These are phyloP conservation scores for Vollenhovia emeryi DNA, from an alignment of 1,140 invertebrate genomes.

Conservation along the genomic window DNA sequence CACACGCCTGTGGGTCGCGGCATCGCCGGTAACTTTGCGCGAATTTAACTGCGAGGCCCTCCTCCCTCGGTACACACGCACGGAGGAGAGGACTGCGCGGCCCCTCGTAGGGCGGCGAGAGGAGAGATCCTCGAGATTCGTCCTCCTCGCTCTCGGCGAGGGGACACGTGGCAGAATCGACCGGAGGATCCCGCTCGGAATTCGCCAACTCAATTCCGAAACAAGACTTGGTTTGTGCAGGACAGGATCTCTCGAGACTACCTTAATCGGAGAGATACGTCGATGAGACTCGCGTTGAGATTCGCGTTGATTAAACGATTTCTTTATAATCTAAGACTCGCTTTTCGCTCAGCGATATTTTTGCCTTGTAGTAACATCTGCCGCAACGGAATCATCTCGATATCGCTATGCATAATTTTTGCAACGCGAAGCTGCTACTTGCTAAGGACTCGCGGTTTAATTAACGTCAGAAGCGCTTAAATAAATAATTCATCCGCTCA, in stretches of 20 bases:
- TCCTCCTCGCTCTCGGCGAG: not conserved
- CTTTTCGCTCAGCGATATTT: not conserved
- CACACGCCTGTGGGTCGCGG: conserved; percentile 70
- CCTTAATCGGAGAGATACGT: not conserved
- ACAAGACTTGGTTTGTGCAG: not conserved
- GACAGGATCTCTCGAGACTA: not conserved
- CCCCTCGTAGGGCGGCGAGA: not conserved
- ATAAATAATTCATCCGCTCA: not conserved
- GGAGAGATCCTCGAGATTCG: not conserved
- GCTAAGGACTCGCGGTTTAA: not conserved
- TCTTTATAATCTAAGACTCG: not conserved
- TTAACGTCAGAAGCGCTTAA: not conserved
- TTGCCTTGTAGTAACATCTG: not conserved
- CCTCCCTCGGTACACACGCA: not conserved
- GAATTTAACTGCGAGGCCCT: conserved; percentile 58
- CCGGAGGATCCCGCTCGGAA: not conserved
- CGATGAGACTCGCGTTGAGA: not conserved
- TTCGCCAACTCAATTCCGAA: not conserved
- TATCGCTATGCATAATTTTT: not conserved
- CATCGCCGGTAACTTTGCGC: conserved; percentile 56
- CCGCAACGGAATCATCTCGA: not conserved
- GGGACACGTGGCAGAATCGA: not conserved
- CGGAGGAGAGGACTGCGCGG: not conserved
- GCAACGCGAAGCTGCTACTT: not conserved
- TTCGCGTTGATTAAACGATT: not conserved